Percentiles rank a stretch among this genome's conserved stretches.
Conservation (phyloP, 2,113 vertebrate species). For the Neoarius graeffei region DNA sequence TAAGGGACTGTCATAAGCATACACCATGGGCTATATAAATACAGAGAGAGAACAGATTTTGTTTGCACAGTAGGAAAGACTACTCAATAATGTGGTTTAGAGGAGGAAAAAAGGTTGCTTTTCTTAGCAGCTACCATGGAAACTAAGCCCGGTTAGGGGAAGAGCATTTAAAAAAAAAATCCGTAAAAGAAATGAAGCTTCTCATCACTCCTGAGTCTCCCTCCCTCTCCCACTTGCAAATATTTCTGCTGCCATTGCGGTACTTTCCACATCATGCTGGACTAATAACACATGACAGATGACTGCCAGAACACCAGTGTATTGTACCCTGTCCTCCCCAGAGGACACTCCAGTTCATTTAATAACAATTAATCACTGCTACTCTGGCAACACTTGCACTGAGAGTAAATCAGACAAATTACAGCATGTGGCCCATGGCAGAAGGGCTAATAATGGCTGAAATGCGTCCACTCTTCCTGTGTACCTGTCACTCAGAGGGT, state of each 20-base stretch:
- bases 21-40: slow-evolving; percentile 9
- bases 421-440: slow-evolving; percentile 9
- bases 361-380: slow-evolving; percentile 47
- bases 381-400: neutral
- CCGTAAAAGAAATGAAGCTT: slow-evolving; percentile 53
- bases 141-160: slow-evolving; percentile 50
- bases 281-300: slow-evolving; percentile 61
- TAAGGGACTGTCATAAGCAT: slow-evolving; percentile 17
- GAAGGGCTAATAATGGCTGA: slow-evolving; percentile 46
- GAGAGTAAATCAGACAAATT: slow-evolving; percentile 47
- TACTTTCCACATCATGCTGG: slow-evolving; percentile 55
- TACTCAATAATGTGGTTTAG: slow-evolving; percentile 45
- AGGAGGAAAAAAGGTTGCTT: slow-evolving; percentile 23
- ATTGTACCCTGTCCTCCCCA: slow-evolving; percentile 18
- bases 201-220: slow-evolving; percentile 43
- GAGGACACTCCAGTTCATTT: slow-evolving; percentile 44
- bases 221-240: slow-evolving; percentile 41
- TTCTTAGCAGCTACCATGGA: slow-evolving; percentile 60
- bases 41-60: slow-evolving; percentile 16
- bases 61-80: slow-evolving; percentile 28
- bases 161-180: slow-evolving; percentile 19
- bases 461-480: slow-evolving; percentile 19
- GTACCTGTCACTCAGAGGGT: slow-evolving; percentile 11
- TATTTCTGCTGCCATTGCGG: slow-evolving; percentile 49
- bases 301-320: slow-evolving; percentile 55